Base-by-base conservation (phyloP, 2,888 invertebrate species). In the Cephus sareptanus region DNA sequence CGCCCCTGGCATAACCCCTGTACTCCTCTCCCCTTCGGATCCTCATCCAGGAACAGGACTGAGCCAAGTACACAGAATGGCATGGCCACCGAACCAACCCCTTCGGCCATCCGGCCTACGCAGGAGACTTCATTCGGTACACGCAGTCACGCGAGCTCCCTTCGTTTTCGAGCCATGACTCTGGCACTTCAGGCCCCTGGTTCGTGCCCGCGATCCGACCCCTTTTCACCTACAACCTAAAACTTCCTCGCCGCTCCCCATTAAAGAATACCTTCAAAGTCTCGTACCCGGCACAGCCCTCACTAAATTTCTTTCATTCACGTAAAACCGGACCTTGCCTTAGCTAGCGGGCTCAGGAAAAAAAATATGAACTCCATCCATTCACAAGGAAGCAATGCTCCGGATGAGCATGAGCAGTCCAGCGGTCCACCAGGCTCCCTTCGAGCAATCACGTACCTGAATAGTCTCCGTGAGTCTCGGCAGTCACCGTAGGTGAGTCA, bases 111-210 rank as follows among this genome's bases (percentile, higher is more conserved):
- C 79, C 82, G 82, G 76, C 81, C 81, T 83, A 82, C 84, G 83
- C 76, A 82, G 85, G 87, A 88, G 87, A 89, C 84, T 89, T 87
- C 89, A 88, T 87, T 86, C 83, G 83, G 79, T 76, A 76, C 83
- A 81, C 83, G 83, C 82, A 82, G 85, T 85, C 86, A 87, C 85
- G 86, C 83, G 82, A 86, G 77, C 79, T 80, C 79, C 31, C 71
- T 71, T 71, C 31, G 15, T 6, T 71, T 71, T 71, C 31, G 71
- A 71, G 31, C 13, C 71, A 15, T 34, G 33, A 31, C 34, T 34
- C 34, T 71, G 31, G 12, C 71, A 6, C 71, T 71, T 34, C 71
- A 23, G 56, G 23, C 3, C 3, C 13, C 56, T 23, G 56, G 23
- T 9, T 56, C 56, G 6, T 23, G 56, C 56, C 9, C 0, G 23